phyloP scores from a whole-genome alignment of 1,140 invertebrate genomes.

The Asbolus verrucosus region DNA sequence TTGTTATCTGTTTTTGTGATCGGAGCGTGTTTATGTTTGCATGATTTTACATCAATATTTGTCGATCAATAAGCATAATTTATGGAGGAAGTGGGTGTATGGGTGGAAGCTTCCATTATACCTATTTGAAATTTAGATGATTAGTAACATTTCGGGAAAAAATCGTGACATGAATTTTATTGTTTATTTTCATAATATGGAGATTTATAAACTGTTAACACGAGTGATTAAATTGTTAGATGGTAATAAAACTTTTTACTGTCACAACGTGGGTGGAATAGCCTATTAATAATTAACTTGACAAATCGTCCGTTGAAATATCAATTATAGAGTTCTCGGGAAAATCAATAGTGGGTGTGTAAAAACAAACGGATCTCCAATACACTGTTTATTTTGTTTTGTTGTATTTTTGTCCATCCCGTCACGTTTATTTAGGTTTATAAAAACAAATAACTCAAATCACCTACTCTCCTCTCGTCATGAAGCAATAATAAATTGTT shows the following conservation, averaged over 20 bases:
- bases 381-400: neutral
- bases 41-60: constrained; percentile 1
- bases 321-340: constrained; percentile 10
- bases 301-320: constrained; percentile 32
- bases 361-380: constrained; percentile 16
- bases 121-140: constrained; percentile 18
- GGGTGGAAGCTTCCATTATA: neutral
- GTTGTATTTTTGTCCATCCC: neutral
- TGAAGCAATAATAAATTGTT: no score
- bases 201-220: constrained; percentile 38
- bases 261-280: constrained; percentile 36
- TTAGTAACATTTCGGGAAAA: neutral
- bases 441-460: neutral
- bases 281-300: constrained; percentile 35
- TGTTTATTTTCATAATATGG: constrained; percentile 23
- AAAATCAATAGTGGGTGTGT: constrained; percentile 14
- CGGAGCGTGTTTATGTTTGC: neutral
- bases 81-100: neutral
- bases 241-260: constrained; percentile 37
- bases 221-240: constrained; percentile 32
- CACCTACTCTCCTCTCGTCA: no score
- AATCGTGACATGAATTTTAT: constrained; percentile 13
- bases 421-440: constrained; percentile 1
- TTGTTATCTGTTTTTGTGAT: neutral
- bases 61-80: constrained; percentile 2